A percentile compares a stretch with the other conserved stretches of the same genome.
phyloP scores from a whole-genome alignment of 2,113 vertebrate genomes.

The Myrmophylax atrothorax region DNA sequence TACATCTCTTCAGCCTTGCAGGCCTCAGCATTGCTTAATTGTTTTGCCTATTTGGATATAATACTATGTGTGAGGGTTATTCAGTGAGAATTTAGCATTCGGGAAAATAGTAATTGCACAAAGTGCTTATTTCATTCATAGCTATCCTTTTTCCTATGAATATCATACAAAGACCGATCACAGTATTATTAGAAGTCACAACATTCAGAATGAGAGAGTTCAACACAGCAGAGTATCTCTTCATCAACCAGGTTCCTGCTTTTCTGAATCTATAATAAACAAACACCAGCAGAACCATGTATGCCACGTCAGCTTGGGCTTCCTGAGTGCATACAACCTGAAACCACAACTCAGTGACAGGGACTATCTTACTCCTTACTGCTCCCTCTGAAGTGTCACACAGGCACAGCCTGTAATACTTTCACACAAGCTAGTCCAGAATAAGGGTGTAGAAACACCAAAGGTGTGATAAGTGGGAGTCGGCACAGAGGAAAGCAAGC shows the following conservation, averaged over 20 bases:
- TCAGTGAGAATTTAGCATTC: neutral
- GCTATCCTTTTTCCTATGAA: neutral
- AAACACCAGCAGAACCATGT: neutral
- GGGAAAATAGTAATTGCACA: neutral
- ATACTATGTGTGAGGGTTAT: neutral
- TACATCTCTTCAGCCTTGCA: neutral
- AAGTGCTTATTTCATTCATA: neutral
- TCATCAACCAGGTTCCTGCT: neutral
- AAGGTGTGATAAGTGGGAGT: neutral
- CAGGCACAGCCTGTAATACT: neutral
- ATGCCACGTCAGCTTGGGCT: neutral
- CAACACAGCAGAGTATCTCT: neutral
- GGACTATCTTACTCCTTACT: neutral
- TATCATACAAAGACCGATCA: neutral
- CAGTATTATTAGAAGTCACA: neutral
- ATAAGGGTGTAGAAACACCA: neutral
- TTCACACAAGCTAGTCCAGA: neutral
- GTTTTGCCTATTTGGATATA: neutral
- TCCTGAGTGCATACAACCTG: neutral
- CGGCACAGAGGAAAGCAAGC: neutral
- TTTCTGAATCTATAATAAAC: neutral
- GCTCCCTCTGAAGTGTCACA: neutral
- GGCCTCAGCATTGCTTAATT: neutral
- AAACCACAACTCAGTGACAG: neutral
- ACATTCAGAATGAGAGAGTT: neutral